Conservation (phyloP, 2,797 vertebrate genomes). For the Caiman crocodilus region DNA sequence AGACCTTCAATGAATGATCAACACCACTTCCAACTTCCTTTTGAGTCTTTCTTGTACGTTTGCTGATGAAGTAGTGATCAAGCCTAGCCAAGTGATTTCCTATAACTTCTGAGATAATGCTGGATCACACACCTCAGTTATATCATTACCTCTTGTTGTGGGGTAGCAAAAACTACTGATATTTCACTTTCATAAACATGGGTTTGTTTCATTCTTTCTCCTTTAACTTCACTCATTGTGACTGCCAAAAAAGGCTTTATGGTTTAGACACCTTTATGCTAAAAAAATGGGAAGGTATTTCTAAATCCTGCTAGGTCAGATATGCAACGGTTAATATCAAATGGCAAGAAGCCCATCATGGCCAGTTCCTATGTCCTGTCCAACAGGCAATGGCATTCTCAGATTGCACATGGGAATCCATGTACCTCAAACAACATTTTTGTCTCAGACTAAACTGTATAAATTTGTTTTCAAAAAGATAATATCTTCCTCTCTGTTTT, state of each 20-base stretch:
- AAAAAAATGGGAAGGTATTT: not conserved
- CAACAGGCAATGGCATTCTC: slow-evolving; percentile 54
- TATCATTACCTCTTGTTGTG: not conserved
- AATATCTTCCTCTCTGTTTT: slow-evolving; percentile 64
- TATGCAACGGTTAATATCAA: slow-evolving; percentile 33
- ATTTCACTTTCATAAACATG: accelerated
- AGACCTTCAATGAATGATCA: not conserved
- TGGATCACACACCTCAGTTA: not conserved
- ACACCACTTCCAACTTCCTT: not conserved
- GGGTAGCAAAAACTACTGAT: not conserved
- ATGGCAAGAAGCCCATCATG: slow-evolving; percentile 55
- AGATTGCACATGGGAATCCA: slow-evolving; percentile 51
- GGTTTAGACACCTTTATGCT: not conserved
- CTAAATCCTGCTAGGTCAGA: not conserved
- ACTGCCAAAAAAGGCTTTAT: not conserved
- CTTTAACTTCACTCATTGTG: not conserved
- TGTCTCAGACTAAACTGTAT: slow-evolving; percentile 40
- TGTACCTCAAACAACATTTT: slow-evolving; percentile 59
- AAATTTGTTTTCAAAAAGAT: slow-evolving; percentile 65
- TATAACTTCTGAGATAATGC: not conserved
- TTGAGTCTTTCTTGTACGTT: not conserved
- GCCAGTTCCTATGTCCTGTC: slow-evolving; percentile 69
- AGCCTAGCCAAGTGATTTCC: not conserved
- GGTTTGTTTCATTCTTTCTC: not conserved
- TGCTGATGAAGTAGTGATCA: not conserved